These are phyloP conservation scores for Triops longicaudatus DNA, from an alignment of 1,140 invertebrate genomes.

Conservation along the genomic window DNA sequence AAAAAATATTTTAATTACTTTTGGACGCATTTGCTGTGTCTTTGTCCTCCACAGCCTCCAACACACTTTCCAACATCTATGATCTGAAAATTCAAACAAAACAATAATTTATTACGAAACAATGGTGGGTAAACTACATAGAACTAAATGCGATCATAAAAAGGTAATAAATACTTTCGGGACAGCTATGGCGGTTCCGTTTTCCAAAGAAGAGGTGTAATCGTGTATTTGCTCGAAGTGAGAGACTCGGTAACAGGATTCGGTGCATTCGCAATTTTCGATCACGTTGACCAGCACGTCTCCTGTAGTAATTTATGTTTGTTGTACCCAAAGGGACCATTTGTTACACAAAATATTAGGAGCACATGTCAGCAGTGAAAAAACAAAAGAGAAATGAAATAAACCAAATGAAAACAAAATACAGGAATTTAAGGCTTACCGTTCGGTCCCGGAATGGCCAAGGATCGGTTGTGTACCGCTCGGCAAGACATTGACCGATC, in stretches of 20 bases:
- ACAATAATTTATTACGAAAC: no score
- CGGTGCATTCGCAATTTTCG: constrained; percentile 33
- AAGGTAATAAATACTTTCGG: neutral
- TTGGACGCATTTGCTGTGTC: constrained; percentile 40
- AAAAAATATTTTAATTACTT: constrained; percentile 29
- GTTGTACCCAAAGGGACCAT: no score
- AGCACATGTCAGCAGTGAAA: neutral
- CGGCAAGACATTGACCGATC: constrained; percentile 35
- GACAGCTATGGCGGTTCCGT: constrained; percentile 18
- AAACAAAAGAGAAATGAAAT: no score
- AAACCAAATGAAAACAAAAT: no score
- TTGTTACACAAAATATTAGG: neutral
- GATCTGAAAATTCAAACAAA: constrained; percentile 39
- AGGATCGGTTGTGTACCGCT: constrained; percentile 41
- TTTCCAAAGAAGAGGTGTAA: constrained; percentile 30
- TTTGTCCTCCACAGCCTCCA: constrained; percentile 39
- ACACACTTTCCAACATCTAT: constrained; percentile 46
- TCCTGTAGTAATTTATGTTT: neutral
- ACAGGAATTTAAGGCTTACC: constrained; percentile 33
- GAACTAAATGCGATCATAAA: no score
- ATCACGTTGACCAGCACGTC: constrained; percentile 28
- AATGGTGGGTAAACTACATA: no score
- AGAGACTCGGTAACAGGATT: constrained; percentile 31
- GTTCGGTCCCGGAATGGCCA: constrained; percentile 44
- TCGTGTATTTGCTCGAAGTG: constrained; percentile 35